Evolutionary conservation across 2,797 vertebrate species (phyloP).

Genomic region (Darevskia mixta): DNA sequence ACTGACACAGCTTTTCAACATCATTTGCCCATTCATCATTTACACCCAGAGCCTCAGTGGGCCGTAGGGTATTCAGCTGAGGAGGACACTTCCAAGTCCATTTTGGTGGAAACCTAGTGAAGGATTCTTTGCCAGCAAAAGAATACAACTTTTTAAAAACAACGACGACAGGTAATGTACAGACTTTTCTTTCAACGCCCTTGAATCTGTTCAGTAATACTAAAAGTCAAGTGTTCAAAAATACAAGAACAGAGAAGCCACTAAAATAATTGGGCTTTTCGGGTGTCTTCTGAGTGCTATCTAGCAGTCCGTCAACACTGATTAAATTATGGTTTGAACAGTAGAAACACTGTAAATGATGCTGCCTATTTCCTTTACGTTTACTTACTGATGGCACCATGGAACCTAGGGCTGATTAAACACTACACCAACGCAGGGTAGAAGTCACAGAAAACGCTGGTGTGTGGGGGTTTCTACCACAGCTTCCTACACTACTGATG

Average conservation of each 20-base stretch:
- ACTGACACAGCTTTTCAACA: not conserved
- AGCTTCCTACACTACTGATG: not conserved
- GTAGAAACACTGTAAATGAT: not conserved
- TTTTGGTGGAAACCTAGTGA: slow-evolving; percentile 37
- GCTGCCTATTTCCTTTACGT: not conserved
- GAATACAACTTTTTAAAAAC: not conserved
- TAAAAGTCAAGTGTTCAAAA: not conserved
- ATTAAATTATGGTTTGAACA: not conserved
- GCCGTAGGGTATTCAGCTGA: not conserved
- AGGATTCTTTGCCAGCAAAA: slow-evolving; percentile 22
- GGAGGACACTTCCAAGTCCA: slow-evolving; percentile 16
- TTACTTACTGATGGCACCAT: not conserved
- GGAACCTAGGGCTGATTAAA: not conserved
- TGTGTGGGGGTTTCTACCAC: not conserved
- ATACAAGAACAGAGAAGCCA: not conserved
- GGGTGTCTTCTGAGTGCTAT: not conserved
- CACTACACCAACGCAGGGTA: not conserved
- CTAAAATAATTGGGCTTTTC: not conserved
- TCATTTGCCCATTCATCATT: slow-evolving; percentile 11
- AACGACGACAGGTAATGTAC: slow-evolving; percentile 18
- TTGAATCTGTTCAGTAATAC: not conserved
- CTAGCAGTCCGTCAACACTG: not conserved
- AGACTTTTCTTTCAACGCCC: not conserved
- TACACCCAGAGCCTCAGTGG: accelerated
- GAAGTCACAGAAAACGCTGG: not conserved